These are phyloP conservation scores for Isaurus tuberculatus DNA, from an alignment of 92 coral and sea anemone genomes.

Conservation along the genomic window DNA sequence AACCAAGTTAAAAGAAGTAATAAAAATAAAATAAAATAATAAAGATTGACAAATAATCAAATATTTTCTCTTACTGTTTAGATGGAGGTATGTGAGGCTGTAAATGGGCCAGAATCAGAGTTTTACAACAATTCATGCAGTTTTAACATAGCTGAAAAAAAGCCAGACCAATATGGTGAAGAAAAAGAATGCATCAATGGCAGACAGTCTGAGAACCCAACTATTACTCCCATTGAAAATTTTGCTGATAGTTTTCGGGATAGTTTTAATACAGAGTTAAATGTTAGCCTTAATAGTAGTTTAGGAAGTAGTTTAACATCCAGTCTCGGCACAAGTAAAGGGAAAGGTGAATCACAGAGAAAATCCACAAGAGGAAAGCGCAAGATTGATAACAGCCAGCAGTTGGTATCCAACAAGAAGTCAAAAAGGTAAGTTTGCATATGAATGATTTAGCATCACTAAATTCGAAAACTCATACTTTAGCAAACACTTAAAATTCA, in stretches of 20 bases:
- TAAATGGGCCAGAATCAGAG: slow-evolving; percentile 12
- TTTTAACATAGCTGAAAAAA: slow-evolving; percentile 4
- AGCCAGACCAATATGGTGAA: neutral
- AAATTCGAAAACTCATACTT: neutral
- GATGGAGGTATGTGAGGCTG: slow-evolving; percentile 25
- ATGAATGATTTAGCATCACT: neutral
- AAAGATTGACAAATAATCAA: neutral
- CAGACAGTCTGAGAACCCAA: slow-evolving; percentile 6
- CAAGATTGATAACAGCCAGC: slow-evolving; percentile 91
- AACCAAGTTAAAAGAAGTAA: too few species aligned
- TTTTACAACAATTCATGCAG: slow-evolving; percentile 15
- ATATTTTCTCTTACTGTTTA: neutral
- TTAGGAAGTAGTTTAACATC: slow-evolving; percentile 68
- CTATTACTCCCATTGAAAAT: slow-evolving; percentile 34
- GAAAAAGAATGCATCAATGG: neutral
- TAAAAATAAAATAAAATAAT: too few species aligned
- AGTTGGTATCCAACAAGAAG: slow-evolving; percentile 89
- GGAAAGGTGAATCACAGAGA: slow-evolving; percentile 74
- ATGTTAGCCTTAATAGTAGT: slow-evolving; percentile 69
- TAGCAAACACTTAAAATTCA: neutral
- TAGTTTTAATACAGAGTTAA: slow-evolving; percentile 44
- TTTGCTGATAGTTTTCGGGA: slow-evolving; percentile 42
- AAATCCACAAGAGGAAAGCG: slow-evolving; percentile 90
- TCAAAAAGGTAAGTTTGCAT: slow-evolving; percentile 75
- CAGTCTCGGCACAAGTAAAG: slow-evolving; percentile 71